Evolutionary conservation across 2,797 vertebrate genomes (phyloP).

Genomic region (Cheirogaleus major): DNA sequence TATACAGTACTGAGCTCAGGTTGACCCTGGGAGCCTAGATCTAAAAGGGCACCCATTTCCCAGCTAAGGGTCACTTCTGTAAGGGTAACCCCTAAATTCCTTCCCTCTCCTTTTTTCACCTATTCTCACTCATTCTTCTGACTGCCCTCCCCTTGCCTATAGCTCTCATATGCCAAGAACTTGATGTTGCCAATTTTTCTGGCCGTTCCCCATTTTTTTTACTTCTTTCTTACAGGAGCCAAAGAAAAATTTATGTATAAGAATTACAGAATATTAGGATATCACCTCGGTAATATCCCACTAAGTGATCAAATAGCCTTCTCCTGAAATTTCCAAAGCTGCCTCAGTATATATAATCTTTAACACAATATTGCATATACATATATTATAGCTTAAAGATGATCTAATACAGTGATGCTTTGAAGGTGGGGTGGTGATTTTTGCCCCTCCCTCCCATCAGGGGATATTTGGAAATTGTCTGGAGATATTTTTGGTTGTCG

Average conservation of each 20-base stretch:
- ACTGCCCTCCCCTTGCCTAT: neutral
- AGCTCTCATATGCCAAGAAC: neutral
- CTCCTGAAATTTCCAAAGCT: neutral
- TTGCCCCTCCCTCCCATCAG: neutral
- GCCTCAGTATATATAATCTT: neutral
- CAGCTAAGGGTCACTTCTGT: neutral
- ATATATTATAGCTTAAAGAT: neutral
- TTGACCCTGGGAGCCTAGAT: neutral
- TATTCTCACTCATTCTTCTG: neutral
- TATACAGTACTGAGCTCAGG: neutral
- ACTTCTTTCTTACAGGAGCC: neutral
- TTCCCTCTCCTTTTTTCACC: neutral
- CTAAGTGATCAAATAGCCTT: neutral
- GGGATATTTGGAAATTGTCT: neutral
- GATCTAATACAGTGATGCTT: neutral
- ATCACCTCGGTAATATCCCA: neutral
- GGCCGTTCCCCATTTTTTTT: neutral
- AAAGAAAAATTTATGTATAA: neutral
- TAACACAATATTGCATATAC: neutral
- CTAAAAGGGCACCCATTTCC: neutral
- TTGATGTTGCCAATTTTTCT: neutral
- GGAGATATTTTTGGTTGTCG: neutral
- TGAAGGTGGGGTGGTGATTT: neutral
- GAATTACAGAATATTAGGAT: neutral
- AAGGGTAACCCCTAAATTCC: neutral